Percentiles rank a stretch among this genome's conserved stretches.
These are phyloP conservation scores for Muscicapa adusta DNA, from an alignment of 2,113 vertebrate species.

Conservation along the genomic window DNA sequence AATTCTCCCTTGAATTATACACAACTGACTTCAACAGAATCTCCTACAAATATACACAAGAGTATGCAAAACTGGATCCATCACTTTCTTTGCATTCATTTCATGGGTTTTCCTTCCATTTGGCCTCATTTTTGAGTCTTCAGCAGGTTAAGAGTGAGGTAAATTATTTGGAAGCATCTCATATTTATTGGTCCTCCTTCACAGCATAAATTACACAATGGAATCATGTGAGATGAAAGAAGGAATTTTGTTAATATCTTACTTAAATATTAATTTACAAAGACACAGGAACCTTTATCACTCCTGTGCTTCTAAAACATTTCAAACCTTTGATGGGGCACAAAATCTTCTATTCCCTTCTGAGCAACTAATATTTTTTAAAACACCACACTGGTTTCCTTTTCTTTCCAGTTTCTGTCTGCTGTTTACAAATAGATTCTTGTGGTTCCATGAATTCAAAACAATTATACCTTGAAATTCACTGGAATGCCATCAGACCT, in stretches of 20 bases:
- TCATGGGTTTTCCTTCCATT: background rate
- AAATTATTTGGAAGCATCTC: background rate
- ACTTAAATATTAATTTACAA: background rate
- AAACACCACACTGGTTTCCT: background rate
- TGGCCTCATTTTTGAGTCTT: background rate
- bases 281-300: background rate
- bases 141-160: background rate
- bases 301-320: background rate
- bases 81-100: background rate
- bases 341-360: background rate
- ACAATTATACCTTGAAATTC: background rate
- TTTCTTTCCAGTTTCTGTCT: background rate
- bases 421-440: background rate
- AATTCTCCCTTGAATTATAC: background rate
- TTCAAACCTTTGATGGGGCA: background rate
- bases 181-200: background rate
- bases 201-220: background rate
- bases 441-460: background rate
- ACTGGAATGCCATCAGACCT: background rate
- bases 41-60: background rate
- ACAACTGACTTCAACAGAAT: background rate
- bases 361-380: background rate
- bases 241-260: background rate
- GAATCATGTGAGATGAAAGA: background rate
- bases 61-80: background rate